Evolutionary conservation across 2,888 invertebrate genomes (phyloP).

Genomic region (Smittia sp.): DNA sequence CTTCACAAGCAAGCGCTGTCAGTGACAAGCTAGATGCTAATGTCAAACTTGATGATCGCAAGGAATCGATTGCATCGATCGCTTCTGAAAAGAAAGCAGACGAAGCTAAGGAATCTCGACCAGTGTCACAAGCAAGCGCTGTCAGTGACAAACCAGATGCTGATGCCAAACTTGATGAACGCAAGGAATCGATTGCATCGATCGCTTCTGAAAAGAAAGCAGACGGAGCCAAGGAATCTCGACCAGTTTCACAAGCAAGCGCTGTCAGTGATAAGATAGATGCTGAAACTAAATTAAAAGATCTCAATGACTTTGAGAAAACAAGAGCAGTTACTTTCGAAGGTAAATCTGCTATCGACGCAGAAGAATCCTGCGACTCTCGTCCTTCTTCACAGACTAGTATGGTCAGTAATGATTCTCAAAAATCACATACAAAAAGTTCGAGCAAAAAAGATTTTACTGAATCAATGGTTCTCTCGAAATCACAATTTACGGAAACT

Average conservation of each 20-base stretch:
- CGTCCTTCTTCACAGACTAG: not conserved
- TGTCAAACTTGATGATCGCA: too few species aligned
- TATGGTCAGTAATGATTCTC: not conserved
- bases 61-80: too few species aligned
- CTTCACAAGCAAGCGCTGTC: constrained; percentile 41
- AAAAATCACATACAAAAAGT: too few species aligned
- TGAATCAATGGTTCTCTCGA: too few species aligned
- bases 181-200: constrained; percentile 46
- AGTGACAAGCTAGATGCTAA: constrained; percentile 41
- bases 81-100: not conserved
- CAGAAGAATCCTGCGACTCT: not conserved
- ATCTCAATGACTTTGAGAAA: not conserved
- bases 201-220: constrained; percentile 41
- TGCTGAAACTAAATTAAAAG: not conserved
- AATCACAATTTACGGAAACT: too few species aligned
- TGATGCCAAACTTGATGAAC: constrained; percentile 43
- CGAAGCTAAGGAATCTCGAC: constrained; percentile 33
- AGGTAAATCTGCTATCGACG: not conserved
- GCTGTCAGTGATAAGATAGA: constrained; percentile 44
- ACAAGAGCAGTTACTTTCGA: not conserved
- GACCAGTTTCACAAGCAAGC: constrained; percentile 46
- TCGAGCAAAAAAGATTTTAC: too few species aligned
- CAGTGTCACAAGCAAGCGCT: constrained; percentile 42
- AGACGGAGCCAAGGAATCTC: constrained; percentile 43
- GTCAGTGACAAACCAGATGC: constrained; percentile 40